Evolutionary conservation across 37 sponge, comb jelly and placozoan genomes (phyloP).

Genomic region (Cladorhizidae sp.): DNA sequence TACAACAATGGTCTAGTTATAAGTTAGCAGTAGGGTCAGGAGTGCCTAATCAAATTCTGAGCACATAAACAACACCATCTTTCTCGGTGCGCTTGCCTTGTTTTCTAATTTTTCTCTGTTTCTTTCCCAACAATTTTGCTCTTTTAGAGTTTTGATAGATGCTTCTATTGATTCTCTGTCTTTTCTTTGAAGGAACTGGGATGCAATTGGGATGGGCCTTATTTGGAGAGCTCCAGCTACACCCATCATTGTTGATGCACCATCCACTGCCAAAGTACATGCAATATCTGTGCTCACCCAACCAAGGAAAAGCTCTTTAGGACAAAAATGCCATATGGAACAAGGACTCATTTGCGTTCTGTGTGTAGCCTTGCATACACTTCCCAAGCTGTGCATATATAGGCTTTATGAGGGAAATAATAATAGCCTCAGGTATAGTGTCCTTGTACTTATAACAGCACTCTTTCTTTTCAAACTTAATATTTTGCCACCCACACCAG

Average conservation of each 20-base stretch:
- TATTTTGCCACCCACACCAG: too few relatives aligned
- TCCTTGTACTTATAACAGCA: not conserved
- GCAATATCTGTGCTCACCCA: not conserved
- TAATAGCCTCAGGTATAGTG: slow-evolving; percentile 1
- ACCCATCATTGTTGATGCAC: not conserved
- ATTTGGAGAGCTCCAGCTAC: not conserved
- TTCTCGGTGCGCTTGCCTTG: not conserved
- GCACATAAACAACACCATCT: not conserved
- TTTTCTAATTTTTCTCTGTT: not conserved
- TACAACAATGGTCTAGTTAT: too few relatives aligned
- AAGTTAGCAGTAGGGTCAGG: not conserved
- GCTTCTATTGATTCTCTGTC: not conserved
- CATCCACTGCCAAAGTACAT: slow-evolving; percentile 26
- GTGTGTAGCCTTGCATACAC: slow-evolving; percentile 9
- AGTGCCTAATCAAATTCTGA: not conserved
- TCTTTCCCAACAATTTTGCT: too few relatives aligned
- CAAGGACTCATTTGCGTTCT: too few relatives aligned
- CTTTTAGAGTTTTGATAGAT: not conserved
- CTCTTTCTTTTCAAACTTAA: too few relatives aligned
- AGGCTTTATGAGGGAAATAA: not conserved
- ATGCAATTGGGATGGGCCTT: not conserved
- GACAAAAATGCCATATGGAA: too few relatives aligned
- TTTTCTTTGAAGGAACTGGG: not conserved
- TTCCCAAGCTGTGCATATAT: not conserved
- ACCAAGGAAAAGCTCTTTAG: too few relatives aligned